Evolutionary conservation across 2,113 vertebrate species (phyloP).

Genomic region (Micronisus gabar): DNA sequence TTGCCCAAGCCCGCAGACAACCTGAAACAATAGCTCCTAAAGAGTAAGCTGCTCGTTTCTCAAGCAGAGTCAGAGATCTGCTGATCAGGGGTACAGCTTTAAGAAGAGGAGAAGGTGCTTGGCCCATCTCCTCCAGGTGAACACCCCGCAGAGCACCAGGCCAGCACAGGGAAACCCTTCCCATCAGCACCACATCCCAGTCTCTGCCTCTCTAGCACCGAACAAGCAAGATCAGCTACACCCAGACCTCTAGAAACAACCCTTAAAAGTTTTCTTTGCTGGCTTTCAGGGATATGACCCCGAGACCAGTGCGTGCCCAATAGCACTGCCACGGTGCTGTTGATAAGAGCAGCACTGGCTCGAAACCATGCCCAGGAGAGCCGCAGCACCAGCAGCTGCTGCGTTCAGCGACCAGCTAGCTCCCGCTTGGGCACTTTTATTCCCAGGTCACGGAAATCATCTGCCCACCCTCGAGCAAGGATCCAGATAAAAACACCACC

Average conservation of each 20-base stretch:
- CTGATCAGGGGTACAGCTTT: not conserved
- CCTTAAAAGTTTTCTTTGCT: not conserved
- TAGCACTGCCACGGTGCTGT: rapidly evolving
- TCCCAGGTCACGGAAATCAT: not conserved
- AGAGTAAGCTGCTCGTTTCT: not conserved
- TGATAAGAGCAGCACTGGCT: rapidly evolving
- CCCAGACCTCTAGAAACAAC: not conserved
- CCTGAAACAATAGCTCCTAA: not conserved
- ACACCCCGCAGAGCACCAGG: rapidly evolving
- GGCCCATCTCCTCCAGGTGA: not conserved
- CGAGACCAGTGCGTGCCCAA: rapidly evolving
- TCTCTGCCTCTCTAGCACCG: not conserved
- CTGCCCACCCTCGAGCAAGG: not conserved
- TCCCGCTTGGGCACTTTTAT: not conserved
- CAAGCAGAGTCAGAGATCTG: not conserved
- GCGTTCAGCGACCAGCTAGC: rapidly evolving
- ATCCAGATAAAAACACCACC: not conserved
- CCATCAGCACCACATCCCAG: not conserved
- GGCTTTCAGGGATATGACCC: not conserved
- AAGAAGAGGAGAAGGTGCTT: not conserved
- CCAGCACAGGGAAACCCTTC: not conserved
- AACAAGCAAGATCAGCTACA: not conserved
- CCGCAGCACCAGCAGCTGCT: rapidly evolving
- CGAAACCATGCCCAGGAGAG: rapidly evolving
- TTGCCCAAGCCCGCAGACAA: not conserved